A percentile compares a stretch with the other conserved stretches of the same genome.
phyloP scores from a whole-genome alignment of 2,797 vertebrate genomes.

The Danio albolineatus region DNA sequence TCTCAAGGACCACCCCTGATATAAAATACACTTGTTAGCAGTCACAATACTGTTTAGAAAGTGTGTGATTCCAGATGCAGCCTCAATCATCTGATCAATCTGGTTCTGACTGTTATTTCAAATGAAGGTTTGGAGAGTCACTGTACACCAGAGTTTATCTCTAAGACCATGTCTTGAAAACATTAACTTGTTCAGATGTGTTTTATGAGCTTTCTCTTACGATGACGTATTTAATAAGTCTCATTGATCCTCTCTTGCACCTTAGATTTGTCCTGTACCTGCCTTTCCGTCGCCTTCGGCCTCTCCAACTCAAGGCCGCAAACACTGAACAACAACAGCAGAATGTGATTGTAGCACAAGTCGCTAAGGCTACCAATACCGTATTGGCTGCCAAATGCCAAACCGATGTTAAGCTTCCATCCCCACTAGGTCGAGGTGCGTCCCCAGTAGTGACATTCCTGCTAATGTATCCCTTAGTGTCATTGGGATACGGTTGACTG shows the following conservation, averaged over 20 bases:
- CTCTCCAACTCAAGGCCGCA: slow-evolving; percentile 76
- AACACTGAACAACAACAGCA: slow-evolving; percentile 83
- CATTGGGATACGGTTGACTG: slow-evolving; percentile 81
- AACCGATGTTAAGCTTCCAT: slow-evolving; percentile 60
- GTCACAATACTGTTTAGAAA: too few relatives aligned
- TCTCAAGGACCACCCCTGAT: not conserved
- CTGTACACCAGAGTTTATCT: too few relatives aligned
- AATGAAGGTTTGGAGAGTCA: too few relatives aligned
- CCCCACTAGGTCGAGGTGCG: slow-evolving; percentile 54
- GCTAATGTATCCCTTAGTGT: slow-evolving; percentile 79
- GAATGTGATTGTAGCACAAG: slow-evolving; percentile 78
- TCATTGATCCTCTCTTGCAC: slow-evolving; percentile 73
- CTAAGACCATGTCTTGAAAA: too few relatives aligned
- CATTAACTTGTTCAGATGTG: too few relatives aligned
- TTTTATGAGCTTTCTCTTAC: slow-evolving; percentile 74
- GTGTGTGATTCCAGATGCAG: too few relatives aligned
- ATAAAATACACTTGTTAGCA: too few relatives aligned
- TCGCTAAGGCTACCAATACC: slow-evolving; percentile 78
- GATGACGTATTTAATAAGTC: slow-evolving; percentile 75
- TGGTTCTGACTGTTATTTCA: too few relatives aligned
- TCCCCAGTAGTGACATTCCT: slow-evolving; percentile 77
- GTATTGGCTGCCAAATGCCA: slow-evolving; percentile 75
- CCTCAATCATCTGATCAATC: too few relatives aligned
- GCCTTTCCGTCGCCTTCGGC: slow-evolving; percentile 78
- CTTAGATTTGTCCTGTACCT: slow-evolving; percentile 78